Evolutionary conservation across 2,797 vertebrate genomes (phyloP), one percentile per base, ranked within the genome.

Genomic region (Falco rusticolus): DNA sequence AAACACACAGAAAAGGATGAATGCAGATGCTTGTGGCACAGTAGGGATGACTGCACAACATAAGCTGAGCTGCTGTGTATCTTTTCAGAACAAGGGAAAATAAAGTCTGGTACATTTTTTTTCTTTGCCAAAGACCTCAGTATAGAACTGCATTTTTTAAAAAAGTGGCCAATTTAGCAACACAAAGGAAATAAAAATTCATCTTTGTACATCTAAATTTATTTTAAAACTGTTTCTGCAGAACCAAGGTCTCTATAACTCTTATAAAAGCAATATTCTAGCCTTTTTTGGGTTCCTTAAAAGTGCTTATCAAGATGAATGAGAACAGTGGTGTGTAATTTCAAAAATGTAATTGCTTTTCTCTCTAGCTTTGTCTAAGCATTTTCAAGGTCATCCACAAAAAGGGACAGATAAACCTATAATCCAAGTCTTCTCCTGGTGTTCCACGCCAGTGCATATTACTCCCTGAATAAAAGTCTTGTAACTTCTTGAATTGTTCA

Each of bases 321-420:
- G 98, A 98, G 98, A 98, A 98, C 86, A 97, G 96, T 96, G 75
- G 94, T 96, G 96, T 97, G 97, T 98, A 98, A 98, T 98, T 98
- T 98, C 97, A 98, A 97, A 98, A 98, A 98, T 97, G 93, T 98
- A 98, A 98, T 98, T 98, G 97, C 98, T 98, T 98, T 98, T 98
- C 97, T 98, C 90, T 97, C 91, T 94, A 94, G 96, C 94, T 96
- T 98, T 97, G 91, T 95, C 87, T 94, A 94, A 84, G 93, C 43
- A 89, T 97, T 97, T 96, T 98, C 97, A 98, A 98, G 98, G 98
- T 98, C 98, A 97, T 90, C 20, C 41, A 13, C 76, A 84, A 93
- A 93, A 94, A 89, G 77, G 71, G 77, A 82, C 88, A 94, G 97
- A 97, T 80, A 95, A 92, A 95, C 87, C 89, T 86, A 70, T 51